These are phyloP conservation scores for Chymomyza costata DNA, from an alignment of 1,140 invertebrate genomes.

Conservation along the genomic window DNA sequence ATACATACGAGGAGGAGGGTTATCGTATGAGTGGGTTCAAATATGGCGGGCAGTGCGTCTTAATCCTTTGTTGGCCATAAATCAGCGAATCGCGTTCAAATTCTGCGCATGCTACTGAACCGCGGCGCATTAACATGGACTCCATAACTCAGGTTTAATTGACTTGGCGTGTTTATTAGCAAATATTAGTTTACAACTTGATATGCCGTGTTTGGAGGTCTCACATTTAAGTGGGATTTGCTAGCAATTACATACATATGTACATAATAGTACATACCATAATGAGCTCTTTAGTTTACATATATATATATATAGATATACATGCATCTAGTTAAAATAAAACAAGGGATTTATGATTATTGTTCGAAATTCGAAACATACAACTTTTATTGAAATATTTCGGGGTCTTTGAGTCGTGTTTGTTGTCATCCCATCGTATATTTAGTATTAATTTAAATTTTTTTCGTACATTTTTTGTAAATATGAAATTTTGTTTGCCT, in stretches of 20 bases:
- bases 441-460: neutral
- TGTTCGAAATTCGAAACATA: slow-evolving; percentile 30
- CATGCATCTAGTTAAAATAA: no score
- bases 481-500: neutral
- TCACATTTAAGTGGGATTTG: slow-evolving; percentile 41
- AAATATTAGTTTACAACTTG: slow-evolving; percentile 74
- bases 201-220: slow-evolving; percentile 37
- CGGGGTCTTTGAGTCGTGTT: neutral
- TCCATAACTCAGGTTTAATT: slow-evolving; percentile 73
- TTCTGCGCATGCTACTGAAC: slow-evolving; percentile 56
- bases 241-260: no score
- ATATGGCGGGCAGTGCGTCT: slow-evolving; percentile 47
- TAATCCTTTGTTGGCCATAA: slow-evolving; percentile 73
- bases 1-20: no score
- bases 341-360: no score
- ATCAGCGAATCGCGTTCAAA: slow-evolving; percentile 66
- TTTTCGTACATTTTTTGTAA: neutral
- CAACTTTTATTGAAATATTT: slow-evolving; percentile 25
- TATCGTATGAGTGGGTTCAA: no score
- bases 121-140: slow-evolving; percentile 35
- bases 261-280: no score
- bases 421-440: neutral
- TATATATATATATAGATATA: no score
- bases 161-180: slow-evolving; percentile 68
- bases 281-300: no score